Evolutionary conservation across 2,888 invertebrate genomes (phyloP), one percentile per base, ranked within the genome.

Genomic region (Tenthredo notha): DNA sequence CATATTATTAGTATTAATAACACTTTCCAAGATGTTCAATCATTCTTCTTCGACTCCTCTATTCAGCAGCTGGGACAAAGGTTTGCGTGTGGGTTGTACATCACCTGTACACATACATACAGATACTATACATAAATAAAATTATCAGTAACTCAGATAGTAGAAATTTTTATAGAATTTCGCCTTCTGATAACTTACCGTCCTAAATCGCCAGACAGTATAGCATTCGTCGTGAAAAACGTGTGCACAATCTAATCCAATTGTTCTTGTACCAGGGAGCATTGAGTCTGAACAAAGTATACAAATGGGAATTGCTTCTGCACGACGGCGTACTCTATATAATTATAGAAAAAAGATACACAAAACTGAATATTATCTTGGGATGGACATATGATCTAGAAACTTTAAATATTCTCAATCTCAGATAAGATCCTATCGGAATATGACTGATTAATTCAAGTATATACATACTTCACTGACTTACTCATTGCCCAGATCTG

Each of bases 191-290:
- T 40, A 5, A 75, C 74, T 75, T 47, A 75, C 74, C 10, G 47
- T 25, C 9, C 25, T 12, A 47, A 54, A 12, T 77, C 77, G 47
- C 77, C 77, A 77, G 29, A 77, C 9, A 25, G 47, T 77, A 29
- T 50, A 77, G 18, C 77, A 77, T 15, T 77, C 18, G 77, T 77
- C 77, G 33, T 77, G 50, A 77, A 77, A 77, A 33, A 25, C 7
- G n/a, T 77, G 54, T 1, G 9, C 1, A 40, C 77, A 77, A 0
- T 77, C 12, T 77, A 77, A 50, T 29, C 12, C 1, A 77, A 50
- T 77, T 33, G 25, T 77, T 33, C 2, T 50, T 7, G 29, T 9
- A 50, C 33, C 10, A 40, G 25, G 15, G n/a, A 29, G 6, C 77
- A 77, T 50, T 9, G 7, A 7, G 9, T 4, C 7, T 7, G 2